phyloP scores from a whole-genome alignment of 2,888 invertebrate genomes.

The Globia sparganii region DNA sequence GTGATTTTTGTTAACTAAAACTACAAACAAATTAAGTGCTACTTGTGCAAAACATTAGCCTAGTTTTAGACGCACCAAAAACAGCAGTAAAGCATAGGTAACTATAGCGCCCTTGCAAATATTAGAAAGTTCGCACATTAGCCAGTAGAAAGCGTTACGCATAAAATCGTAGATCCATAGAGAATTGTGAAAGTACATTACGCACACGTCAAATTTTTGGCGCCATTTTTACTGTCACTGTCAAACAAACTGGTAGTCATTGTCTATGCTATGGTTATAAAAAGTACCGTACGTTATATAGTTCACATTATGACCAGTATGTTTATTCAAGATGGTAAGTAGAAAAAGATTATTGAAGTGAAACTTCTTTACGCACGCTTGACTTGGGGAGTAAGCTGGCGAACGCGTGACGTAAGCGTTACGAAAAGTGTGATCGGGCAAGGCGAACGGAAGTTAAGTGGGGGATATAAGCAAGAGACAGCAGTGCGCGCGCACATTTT shows the following conservation, averaged over 20 bases:
- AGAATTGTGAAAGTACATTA: constrained; percentile 51
- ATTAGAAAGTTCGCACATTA: constrained; percentile 65
- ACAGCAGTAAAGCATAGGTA: not conserved
- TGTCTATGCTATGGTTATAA: not conserved
- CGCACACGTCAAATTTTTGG: constrained; percentile 40
- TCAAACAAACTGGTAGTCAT: not conserved
- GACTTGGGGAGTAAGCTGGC: too few relatives aligned
- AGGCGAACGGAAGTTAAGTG: too few relatives aligned
- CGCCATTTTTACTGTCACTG: constrained; percentile 47
- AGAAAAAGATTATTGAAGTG: not conserved
- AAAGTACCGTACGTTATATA: not conserved
- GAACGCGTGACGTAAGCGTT: too few relatives aligned
- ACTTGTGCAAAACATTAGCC: constrained; percentile 20
- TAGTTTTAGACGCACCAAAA: not conserved
- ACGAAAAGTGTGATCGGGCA: too few relatives aligned
- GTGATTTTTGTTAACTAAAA: not conserved
- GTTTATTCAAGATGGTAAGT: not conserved
- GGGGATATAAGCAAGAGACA: too few relatives aligned
- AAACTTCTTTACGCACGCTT: too few relatives aligned
- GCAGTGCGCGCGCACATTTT: too few relatives aligned
- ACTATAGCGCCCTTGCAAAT: constrained; percentile 48
- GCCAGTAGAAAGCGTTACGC: constrained; percentile 58
- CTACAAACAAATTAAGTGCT: not conserved
- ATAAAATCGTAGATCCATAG: constrained; percentile 40
- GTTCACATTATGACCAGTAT: not conserved